Evolutionary conservation across 2,797 vertebrate genomes (phyloP), one percentile per base, ranked within the genome.

Genomic region (Clarias pachynema): DNA sequence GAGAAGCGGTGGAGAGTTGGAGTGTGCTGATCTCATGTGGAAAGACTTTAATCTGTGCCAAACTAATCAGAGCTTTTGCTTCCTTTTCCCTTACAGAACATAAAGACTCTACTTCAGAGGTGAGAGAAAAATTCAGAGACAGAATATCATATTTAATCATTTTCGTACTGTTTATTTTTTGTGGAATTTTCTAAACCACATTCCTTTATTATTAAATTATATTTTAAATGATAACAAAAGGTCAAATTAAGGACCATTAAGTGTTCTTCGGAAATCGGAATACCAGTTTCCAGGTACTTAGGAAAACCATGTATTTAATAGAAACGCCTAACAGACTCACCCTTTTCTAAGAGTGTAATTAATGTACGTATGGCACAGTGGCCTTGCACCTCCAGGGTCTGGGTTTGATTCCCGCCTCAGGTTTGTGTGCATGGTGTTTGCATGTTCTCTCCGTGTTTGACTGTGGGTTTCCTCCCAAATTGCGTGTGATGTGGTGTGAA

Each of bases 81-180:
- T 59, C 59, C 79, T 89, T 82, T 1, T 88, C 86, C 81, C 72
- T 74, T 82, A 63, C 92, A 96, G 96, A 95, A 93, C 89, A 95
- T 96, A 89, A 96, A 96, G 93, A 86, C 88, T 53, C 89, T 95
- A 75, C 94, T 95, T 63, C 95, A 95, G 90, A 95, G 95, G 95
- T 96, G 91, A 95, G 95, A 83, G 31, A 40, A 78, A 84, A 70
- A 77, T 83, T 31, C 44, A 40, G 40, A 53, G 22, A 85, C 84
- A 6, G 5, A 53, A 53, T 14, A 53, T 53, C 49, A 53, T 53
- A 16, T 79, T 73, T 84, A 15, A 63, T 44, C 44, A 53, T 12
- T 57, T 56, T 82, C 63, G 15, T 6, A 49, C 84, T 75, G 60
- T 77, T 68, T 81, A 49, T 10, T 26, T 18, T 26, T 75, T 31